phyloP scores from a whole-genome alignment of 2,113 vertebrate species.

The Coracopsis vasa region DNA sequence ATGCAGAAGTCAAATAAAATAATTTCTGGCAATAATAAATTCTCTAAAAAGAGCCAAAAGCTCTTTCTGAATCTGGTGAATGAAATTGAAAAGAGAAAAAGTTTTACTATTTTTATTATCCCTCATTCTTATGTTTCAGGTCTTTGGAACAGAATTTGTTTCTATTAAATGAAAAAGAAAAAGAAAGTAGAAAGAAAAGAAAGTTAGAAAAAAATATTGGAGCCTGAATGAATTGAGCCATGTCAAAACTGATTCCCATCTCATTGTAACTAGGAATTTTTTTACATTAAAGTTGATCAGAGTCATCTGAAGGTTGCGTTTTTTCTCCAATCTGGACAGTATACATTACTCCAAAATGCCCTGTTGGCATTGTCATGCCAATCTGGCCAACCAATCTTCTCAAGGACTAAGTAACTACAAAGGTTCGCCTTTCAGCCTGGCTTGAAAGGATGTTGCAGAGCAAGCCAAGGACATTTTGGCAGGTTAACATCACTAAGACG shows the following conservation, averaged over 20 bases:
- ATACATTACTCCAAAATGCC: neutral
- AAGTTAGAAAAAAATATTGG: neutral
- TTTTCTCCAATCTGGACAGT: neutral
- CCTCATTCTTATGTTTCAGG: neutral
- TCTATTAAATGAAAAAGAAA: neutral
- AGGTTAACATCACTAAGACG: neutral
- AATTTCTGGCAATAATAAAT: neutral
- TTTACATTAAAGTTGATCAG: slow-evolving; percentile 48
- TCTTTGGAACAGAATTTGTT: neutral
- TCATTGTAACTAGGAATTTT: slow-evolving; percentile 54
- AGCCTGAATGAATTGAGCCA: neutral
- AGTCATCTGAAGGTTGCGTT: slow-evolving; percentile 19
- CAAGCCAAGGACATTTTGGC: neutral
- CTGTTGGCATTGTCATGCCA: slow-evolving; percentile 48
- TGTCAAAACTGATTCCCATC: slow-evolving; percentile 39
- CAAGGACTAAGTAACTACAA: slow-evolving; percentile 57
- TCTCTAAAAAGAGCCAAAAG: neutral
- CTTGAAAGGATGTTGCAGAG: slow-evolving; percentile 44
- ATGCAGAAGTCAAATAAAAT: neutral
- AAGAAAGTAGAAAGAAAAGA: neutral
- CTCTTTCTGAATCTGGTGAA: neutral
- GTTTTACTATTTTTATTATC: neutral
- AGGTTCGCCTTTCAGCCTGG: slow-evolving; percentile 44
- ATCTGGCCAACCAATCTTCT: slow-evolving; percentile 55
- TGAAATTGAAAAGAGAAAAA: neutral